phyloP scores from a whole-genome alignment of 2,113 vertebrate species.

The Anarrhichthys ocellatus region DNA sequence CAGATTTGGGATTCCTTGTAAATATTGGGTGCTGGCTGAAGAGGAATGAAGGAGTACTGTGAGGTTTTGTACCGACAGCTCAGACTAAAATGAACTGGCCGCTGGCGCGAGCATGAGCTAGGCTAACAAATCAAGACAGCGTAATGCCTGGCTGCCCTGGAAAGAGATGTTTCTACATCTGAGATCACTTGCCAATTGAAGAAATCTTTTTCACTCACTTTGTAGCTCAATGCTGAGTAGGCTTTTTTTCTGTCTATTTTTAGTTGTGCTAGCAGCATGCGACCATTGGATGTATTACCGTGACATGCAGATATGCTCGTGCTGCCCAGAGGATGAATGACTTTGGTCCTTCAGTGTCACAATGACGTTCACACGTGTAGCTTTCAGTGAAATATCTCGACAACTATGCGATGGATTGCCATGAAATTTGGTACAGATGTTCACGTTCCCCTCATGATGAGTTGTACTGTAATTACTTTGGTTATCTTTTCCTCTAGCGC shows the following conservation, averaged over 20 bases:
- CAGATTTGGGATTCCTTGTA: conserved; percentile 94
- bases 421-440: not conserved
- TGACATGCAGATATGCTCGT: not conserved
- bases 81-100: conserved; percentile 77
- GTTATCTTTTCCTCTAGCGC: not conserved
- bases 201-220: not conserved
- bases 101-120: conserved; percentile 17
- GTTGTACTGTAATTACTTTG: not conserved
- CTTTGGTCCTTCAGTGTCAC: not conserved
- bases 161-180: not conserved
- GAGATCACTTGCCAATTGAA: not conserved
- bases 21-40: conserved; percentile 92
- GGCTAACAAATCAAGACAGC: conserved; percentile 13
- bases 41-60: conserved; percentile 80
- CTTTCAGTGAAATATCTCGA: not conserved
- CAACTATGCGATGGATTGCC: not conserved
- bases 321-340: not conserved
- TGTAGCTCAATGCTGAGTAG: not conserved
- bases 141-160: not conserved
- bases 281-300: not conserved
- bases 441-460: not conserved
- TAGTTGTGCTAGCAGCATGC: not conserved
- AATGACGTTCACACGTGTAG: not conserved
- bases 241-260: not conserved
- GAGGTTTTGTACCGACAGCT: conserved; percentile 84